Evolutionary conservation across 2,888 invertebrate species (phyloP).

Genomic region (Luperina nickerlii): DNA sequence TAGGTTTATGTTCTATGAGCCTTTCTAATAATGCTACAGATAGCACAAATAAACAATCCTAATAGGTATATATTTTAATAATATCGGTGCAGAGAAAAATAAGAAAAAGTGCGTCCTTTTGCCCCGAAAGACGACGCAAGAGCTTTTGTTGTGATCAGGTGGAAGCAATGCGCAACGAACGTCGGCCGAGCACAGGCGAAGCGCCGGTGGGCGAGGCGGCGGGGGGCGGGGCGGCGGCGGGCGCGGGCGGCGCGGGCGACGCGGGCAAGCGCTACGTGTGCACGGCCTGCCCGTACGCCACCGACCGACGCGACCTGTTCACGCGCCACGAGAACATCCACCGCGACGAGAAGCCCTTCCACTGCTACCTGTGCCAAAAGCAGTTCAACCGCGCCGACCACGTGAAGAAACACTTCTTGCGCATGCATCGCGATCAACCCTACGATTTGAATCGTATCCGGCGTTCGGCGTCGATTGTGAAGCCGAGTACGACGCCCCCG

Average conservation of each 20-base stretch:
- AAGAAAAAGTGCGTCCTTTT: too few species aligned
- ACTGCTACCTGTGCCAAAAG: constrained; percentile 97
- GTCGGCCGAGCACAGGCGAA: constrained; percentile 67
- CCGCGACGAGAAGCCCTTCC: constrained; percentile 97
- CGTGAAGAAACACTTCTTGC: constrained; percentile 97
- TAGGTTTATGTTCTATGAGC: too few species aligned
- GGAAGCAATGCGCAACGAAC: constrained; percentile 78
- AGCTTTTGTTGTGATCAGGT: constrained; percentile 76
- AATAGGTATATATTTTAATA: too few species aligned
- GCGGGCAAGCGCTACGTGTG: constrained; percentile 94
- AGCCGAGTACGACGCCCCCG: constrained; percentile 77
- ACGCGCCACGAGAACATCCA: constrained; percentile 98
- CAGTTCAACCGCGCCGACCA: constrained; percentile 98
- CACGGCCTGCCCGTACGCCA: constrained; percentile 96
- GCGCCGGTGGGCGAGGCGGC: constrained; percentile 35
- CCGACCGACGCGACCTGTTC: constrained; percentile 96
- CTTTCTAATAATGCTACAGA: too few species aligned
- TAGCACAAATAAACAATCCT: too few species aligned
- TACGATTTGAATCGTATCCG: constrained; percentile 96
- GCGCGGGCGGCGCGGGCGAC: constrained; percentile 63
- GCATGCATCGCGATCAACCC: constrained; percentile 97
- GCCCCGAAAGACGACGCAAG: not conserved
- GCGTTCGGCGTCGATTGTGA: constrained; percentile 91
- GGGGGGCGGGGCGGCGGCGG: constrained; percentile 54
- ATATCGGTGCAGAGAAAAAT: too few species aligned